Evolutionary conservation across 2,113 vertebrate species (phyloP).

Genomic region (Lophura nycthemera): DNA sequence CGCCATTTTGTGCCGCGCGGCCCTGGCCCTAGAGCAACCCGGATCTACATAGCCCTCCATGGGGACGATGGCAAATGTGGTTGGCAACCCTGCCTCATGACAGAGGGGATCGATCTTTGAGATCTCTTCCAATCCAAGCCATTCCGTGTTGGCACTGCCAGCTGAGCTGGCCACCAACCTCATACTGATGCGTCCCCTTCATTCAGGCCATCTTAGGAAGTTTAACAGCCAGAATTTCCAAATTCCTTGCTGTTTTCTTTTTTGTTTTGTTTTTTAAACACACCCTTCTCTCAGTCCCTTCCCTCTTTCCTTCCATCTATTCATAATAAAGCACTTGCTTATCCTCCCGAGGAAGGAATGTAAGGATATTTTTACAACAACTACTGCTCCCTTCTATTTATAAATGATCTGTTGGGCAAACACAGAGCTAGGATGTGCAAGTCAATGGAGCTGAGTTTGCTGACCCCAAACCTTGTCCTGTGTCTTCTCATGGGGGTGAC

Average conservation of each 20-base stretch:
- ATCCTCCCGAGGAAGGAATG: neutral
- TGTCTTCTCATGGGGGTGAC: neutral
- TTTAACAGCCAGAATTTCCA: neutral
- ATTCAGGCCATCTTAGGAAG: neutral
- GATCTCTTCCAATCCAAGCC: no score
- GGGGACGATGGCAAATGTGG: neutral
- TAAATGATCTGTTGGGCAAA: neutral
- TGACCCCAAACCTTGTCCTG: neutral
- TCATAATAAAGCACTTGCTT: neutral
- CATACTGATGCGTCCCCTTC: neutral
- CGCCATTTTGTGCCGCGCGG: neutral
- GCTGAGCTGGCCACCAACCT: neutral
- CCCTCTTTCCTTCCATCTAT: neutral
- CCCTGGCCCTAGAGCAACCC: neutral
- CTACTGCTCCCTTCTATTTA: conserved; percentile 8
- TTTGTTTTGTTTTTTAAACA: neutral
- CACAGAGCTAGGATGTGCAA: neutral
- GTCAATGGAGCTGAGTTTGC: neutral
- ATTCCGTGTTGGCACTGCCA: neutral
- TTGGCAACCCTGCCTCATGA: no score
- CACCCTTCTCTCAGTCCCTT: neutral
- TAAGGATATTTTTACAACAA: conserved; percentile 6
- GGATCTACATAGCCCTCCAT: fast-evolving
- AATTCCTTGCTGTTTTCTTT: neutral
- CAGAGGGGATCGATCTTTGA: no score